phyloP scores from a whole-genome alignment of 2,797 vertebrate species.

The Sebastes taczanowskii region DNA sequence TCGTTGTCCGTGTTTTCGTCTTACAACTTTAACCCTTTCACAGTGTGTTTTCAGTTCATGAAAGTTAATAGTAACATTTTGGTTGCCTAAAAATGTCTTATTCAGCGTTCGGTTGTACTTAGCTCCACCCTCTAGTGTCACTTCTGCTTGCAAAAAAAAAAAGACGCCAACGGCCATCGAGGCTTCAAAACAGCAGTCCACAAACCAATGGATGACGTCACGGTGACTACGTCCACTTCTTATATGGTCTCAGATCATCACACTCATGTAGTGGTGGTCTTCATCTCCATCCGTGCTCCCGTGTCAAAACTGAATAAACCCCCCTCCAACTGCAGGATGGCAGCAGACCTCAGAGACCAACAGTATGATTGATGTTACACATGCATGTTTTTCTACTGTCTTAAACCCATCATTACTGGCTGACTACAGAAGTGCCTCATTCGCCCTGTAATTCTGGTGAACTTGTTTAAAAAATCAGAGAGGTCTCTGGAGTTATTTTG shows the following conservation, averaged over 20 bases:
- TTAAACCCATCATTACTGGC: neutral
- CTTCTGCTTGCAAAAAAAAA: too few species aligned
- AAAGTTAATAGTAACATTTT: too few species aligned
- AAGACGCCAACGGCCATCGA: too few species aligned
- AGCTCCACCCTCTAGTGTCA: too few species aligned
- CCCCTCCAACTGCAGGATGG: neutral
- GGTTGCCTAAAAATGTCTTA: too few species aligned
- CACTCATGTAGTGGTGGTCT: neutral
- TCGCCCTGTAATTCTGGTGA: slow-evolving; percentile 21
- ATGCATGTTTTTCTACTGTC: neutral
- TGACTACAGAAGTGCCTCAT: neutral
- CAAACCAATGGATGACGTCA: too few species aligned
- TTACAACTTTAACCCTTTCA: too few species aligned
- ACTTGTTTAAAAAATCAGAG: slow-evolving; percentile 14
- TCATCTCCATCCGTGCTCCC: neutral
- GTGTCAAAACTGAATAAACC: neutral
- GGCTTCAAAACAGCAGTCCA: too few species aligned
- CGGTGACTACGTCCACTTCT: too few species aligned
- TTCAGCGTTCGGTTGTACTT: too few species aligned
- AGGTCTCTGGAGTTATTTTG: slow-evolving; percentile 2
- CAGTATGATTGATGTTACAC: neutral
- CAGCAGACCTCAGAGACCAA: neutral
- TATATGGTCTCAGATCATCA: neutral
- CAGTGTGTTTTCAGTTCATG: too few species aligned
- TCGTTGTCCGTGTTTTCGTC: too few species aligned